Base-by-base conservation (phyloP, 2,888 invertebrate genomes). In the Nephrotoma flavescens region DNA sequence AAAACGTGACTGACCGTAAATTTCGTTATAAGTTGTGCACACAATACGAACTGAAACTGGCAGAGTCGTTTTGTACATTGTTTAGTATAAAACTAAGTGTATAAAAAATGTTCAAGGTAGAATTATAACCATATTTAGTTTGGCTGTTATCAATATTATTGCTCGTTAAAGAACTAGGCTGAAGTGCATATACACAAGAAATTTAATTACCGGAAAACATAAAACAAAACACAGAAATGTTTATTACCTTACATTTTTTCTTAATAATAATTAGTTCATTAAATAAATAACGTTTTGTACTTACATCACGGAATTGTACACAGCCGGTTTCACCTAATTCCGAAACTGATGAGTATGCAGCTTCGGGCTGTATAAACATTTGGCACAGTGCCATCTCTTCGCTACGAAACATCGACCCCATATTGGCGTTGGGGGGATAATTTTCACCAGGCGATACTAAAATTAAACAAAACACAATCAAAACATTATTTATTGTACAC, bases 281-380 rank as follows among this genome's bases (percentile, higher is more conserved):
- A 45, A 45, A 11, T 45, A 71, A 83, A 87, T 87, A 85, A 31
- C 31, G 31, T 31, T 31, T 87, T 88, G 83, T 89, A 95, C 96
- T 96, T 93, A 98, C 97, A 93, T 98, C 98, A 92, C 97, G 95
- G 91, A 99, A 99, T 93, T 98, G 98, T 85, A 98, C 97, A 87
- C 96, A 94, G 88, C 98, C 98, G 47, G 96, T 95, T 92, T 98
- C 98, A 87, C 98, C 98, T 88, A 99, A 93, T 92, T 98, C 98
- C 2, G 98, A 97, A 88, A 98, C 96, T 88, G 97, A 97, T 89
- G 96, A 95, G 92, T 98, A 99, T 0, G 98, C 97, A 45, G 98
- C 96, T 92, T 98, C 98, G 31, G 97, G 97, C 92, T 98, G 98
- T 89, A 98, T 96, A 92, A 97, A 98, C 92, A 98, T 95, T 93